phyloP scores from a whole-genome alignment of 2,113 vertebrate species.

The Stercorarius parasiticus region DNA sequence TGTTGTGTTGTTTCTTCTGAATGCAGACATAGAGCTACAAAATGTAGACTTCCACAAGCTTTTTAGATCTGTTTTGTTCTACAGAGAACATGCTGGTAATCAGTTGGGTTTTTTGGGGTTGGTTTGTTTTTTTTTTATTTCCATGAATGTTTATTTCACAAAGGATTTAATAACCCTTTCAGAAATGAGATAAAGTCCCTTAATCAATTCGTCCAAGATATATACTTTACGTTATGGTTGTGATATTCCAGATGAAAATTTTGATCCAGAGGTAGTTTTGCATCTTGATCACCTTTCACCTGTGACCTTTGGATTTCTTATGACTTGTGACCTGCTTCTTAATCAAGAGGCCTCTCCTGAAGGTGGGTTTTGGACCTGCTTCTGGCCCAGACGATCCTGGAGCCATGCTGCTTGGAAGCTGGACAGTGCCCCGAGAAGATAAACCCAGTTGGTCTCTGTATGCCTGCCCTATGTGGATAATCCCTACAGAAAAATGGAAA shows the following conservation, averaged over 20 bases:
- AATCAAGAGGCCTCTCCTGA: neutral
- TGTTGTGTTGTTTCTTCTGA: neutral
- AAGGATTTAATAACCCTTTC: neutral
- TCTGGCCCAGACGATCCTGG: neutral
- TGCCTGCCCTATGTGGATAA: neutral
- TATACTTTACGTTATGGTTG: neutral
- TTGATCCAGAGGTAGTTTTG: neutral
- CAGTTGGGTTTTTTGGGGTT: neutral
- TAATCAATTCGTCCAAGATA: slow-evolving; percentile 11
- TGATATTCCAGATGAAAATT: neutral
- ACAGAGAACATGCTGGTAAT: neutral
- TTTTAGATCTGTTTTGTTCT: neutral
- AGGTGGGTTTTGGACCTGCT: neutral
- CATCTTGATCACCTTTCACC: slow-evolving; percentile 28
- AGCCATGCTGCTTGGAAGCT: neutral
- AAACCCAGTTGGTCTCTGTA: neutral
- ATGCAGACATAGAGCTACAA: neutral
- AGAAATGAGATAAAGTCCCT: neutral
- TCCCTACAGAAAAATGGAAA: neutral
- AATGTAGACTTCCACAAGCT: neutral
- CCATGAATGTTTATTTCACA: neutral
- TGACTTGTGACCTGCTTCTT: neutral
- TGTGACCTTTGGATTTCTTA: slow-evolving; percentile 17
- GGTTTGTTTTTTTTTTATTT: neutral
- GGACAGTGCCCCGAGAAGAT: neutral